Conservation (phyloP, 2,113 vertebrate species). For the Myrmecobius fasciatus region DNA sequence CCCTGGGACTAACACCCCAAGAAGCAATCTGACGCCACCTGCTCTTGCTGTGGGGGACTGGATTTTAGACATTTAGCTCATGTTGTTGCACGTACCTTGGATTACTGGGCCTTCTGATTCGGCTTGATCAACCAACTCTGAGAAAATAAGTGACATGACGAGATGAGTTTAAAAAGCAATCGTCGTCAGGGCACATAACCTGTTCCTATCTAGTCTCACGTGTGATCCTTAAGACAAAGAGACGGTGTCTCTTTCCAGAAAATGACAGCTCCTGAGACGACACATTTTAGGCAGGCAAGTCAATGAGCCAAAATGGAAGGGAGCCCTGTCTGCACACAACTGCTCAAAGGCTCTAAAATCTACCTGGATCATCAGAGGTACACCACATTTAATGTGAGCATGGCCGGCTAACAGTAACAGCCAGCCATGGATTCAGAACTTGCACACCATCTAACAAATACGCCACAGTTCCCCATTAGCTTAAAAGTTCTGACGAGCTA, state of each 20-base stretch:
- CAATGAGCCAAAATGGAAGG: too few relatives aligned
- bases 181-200: not conserved
- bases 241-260: too few relatives aligned
- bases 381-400: not conserved
- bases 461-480: not conserved
- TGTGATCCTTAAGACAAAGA: too few relatives aligned
- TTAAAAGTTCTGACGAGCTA: not conserved
- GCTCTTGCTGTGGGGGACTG: too few relatives aligned
- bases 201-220: not conserved
- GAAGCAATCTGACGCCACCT: too few relatives aligned
- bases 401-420: not conserved
- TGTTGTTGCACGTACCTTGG: conserved; percentile 77
- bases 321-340: too few relatives aligned
- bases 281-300: not conserved
- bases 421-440: accelerated
- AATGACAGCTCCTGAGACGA: not conserved
- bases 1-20: not conserved
- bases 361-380: not conserved
- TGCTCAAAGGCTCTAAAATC: not conserved
- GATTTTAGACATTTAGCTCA: accelerated
- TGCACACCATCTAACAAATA: not conserved
- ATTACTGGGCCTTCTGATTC: conserved; percentile 77
- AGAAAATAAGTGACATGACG: conserved; percentile 40
- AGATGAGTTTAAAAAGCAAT: not conserved
- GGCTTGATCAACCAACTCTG: conserved; percentile 82